A percentile compares a stretch with the other conserved stretches of the same genome.
phyloP scores from a whole-genome alignment of 2,797 vertebrate genomes.

The Enteromius trimaculatus region DNA sequence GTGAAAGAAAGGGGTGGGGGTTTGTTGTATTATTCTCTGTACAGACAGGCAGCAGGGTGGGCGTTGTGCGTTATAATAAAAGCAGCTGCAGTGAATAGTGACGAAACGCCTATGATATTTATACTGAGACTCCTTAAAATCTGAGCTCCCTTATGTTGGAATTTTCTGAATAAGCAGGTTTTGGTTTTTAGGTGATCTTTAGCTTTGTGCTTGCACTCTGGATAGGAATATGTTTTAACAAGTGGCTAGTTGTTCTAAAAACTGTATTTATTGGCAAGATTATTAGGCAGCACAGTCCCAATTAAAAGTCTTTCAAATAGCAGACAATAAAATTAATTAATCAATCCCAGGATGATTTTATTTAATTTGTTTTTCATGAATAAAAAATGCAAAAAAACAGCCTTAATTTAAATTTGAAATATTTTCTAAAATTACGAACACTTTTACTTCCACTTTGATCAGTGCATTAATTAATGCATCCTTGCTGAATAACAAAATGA shows the following conservation, averaged over 20 bases:
- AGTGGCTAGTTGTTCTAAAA: background rate
- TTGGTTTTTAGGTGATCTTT: background rate
- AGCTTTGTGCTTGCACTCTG: background rate
- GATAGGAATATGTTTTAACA: background rate
- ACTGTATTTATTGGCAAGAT: background rate
- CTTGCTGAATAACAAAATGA: background rate
- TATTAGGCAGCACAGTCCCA: background rate
- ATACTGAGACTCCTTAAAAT: conserved; percentile 1
- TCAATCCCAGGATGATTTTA: background rate
- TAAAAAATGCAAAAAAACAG: background rate
- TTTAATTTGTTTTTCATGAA: background rate
- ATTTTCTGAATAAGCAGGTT: background rate
- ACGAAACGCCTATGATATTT: conserved; percentile 48
- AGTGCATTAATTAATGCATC: background rate
- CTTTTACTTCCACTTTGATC: background rate
- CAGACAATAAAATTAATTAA: background rate
- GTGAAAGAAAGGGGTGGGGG: conserved; percentile 18
- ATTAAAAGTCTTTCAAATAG: background rate
- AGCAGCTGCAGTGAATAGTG: conserved; percentile 51
- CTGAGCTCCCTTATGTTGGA: background rate
- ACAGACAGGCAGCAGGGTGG: conserved; percentile 32
- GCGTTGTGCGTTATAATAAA: conserved; percentile 33
- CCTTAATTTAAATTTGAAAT: background rate
- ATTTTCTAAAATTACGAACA: background rate
- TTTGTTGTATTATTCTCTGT: conserved; percentile 48